Percentiles rank a stretch among this genome's conserved stretches.
Evolutionary conservation across 2,113 vertebrate genomes (phyloP).

Genomic region (Tachycineta bicolor): DNA sequence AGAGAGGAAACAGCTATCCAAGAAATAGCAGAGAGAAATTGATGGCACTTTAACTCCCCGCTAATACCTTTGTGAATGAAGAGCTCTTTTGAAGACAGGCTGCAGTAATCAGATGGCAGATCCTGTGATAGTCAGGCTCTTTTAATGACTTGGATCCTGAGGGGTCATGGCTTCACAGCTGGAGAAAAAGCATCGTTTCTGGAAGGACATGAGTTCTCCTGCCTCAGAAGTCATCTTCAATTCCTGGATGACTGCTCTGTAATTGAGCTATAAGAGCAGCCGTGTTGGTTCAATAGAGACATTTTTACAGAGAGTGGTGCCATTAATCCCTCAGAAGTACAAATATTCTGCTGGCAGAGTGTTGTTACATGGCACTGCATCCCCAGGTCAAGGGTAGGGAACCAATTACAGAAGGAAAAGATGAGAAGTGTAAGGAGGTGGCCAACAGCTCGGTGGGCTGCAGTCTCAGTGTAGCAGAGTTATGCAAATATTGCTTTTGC

Average conservation of each 20-base stretch:
- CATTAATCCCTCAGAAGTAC: slow-evolving; percentile 24
- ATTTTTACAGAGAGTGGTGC: not conserved
- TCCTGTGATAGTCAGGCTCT: not conserved
- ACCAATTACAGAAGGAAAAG: slow-evolving; percentile 11
- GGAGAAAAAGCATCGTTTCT: not conserved
- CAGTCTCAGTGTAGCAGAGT: not conserved
- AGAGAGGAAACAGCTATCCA: not conserved
- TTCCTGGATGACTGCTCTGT: slow-evolving; percentile 50
- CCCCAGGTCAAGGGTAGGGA: not conserved
- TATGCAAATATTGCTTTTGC: not conserved
- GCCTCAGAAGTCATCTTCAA: slow-evolving; percentile 39
- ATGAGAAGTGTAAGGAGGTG: not conserved
- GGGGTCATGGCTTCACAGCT: not conserved
- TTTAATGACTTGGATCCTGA: slow-evolving; percentile 29
- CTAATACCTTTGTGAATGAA: slow-evolving; percentile 36
- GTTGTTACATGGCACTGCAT: not conserved
- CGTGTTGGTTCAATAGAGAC: slow-evolving; percentile 3
- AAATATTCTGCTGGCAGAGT: slow-evolving; percentile 13
- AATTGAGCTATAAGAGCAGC: slow-evolving; percentile 56
- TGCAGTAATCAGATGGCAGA: not conserved
- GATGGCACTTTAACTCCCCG: not conserved
- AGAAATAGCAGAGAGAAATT: not conserved
- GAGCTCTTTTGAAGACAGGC: not conserved
- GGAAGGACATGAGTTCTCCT: slow-evolving; percentile 5
- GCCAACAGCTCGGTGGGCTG: not conserved